Base-by-base conservation (phyloP, 2,797 vertebrate species). In the Paguma larvata region DNA sequence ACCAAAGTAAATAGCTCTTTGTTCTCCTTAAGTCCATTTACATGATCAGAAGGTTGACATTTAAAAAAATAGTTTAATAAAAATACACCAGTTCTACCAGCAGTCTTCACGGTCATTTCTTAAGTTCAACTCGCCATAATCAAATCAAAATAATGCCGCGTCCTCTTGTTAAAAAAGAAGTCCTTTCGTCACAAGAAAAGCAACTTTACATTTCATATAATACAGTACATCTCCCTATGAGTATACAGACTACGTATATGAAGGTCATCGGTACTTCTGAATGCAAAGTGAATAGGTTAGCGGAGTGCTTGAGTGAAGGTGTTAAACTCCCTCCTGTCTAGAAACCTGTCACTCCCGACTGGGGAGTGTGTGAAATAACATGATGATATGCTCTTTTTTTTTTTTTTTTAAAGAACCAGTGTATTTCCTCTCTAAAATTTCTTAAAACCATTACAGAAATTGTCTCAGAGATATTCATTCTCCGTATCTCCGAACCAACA, bases 41-140 rank as follows among this genome's bases (percentile, higher is more conserved):
- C 97, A 93, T 92, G 89, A 97, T 98, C 97, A 98, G 97, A 98
- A 98, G 96, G 97, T 95, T 97, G 97, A 98, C 92, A 94, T 98
- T 97, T 77, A 72, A 98, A 98, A 98, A 98, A 97, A 98, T 98
- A 98, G 90, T 98, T 97, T 83, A 78, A 98, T 98, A 98, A 98
- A 97, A 92, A 1, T 34, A 87, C 75, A 85, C 91, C 86, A 97
- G 84, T 96, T 98, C 97, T 98, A 98, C 97, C 98, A 98, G 98
- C 98, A 98, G 98, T 96, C 97, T 96, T 98, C 78, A 89, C 94
- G 98, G 97, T 97, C 98, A 97, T 96, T 97, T 97, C 97, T 98
- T 96, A 98, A 97, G 98, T 94, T 97, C 96, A 96, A 98, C 67
- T 98, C 97, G 98, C 72, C 72, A 94, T 97, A 97, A 98, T 98